Evolutionary conservation across 2,797 vertebrate species (phyloP).

Genomic region (Hypotaenidia philippensis): DNA sequence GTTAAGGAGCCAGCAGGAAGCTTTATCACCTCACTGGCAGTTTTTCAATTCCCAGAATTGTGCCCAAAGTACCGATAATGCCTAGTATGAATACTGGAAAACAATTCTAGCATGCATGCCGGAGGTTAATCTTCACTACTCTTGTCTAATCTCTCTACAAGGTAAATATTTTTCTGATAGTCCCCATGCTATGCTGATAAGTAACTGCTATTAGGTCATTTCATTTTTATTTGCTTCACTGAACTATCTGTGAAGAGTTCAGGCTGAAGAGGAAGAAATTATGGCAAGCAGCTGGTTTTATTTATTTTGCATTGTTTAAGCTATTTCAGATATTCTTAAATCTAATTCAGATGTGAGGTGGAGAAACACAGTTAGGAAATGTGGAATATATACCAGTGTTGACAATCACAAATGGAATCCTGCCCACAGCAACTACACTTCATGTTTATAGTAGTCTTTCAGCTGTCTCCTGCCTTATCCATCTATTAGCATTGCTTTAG

Average conservation of each 20-base stretch:
- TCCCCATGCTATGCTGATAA: neutral
- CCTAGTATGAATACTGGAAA: constrained; percentile 6
- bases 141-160: neutral
- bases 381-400: neutral
- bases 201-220: neutral
- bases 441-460: constrained; percentile 12
- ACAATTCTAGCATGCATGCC: neutral
- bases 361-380: constrained; percentile 15
- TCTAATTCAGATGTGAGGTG: constrained; percentile 46
- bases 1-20: neutral
- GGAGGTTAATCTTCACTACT: neutral
- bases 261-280: constrained; percentile 10
- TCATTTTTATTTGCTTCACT: neutral
- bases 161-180: neutral
- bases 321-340: constrained; percentile 46
- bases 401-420: constrained; percentile 51
- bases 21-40: neutral
- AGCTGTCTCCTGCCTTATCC: constrained; percentile 30
- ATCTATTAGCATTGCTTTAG: constrained; percentile 38
- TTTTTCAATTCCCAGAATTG: neutral
- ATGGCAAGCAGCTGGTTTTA: constrained; percentile 15
- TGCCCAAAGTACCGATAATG: neutral
- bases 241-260: neutral
- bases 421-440: constrained; percentile 38
- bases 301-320: constrained; percentile 46